Percentiles rank a stretch among this genome's conserved stretches.
Evolutionary conservation across 1,140 invertebrate species (phyloP).

Genomic region (Drosophila kohkoa): DNA sequence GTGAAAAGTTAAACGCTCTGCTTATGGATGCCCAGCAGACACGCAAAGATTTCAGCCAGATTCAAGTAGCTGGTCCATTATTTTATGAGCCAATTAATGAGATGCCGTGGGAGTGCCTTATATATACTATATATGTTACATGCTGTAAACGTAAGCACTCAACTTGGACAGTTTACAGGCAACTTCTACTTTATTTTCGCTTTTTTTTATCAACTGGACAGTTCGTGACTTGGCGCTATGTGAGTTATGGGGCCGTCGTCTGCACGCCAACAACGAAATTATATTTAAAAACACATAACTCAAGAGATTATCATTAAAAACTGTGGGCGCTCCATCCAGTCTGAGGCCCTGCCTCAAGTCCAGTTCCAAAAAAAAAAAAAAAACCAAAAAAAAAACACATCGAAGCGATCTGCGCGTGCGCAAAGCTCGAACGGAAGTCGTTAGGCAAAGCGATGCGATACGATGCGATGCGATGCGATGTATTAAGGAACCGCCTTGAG

Average conservation of each 20-base stretch:
- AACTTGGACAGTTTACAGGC: slow-evolving; percentile 31
- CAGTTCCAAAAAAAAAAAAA: slow-evolving; percentile 15
- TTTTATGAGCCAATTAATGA: slow-evolving; percentile 77
- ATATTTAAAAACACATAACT: slow-evolving; percentile 85
- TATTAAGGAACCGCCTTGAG: slow-evolving; percentile 55
- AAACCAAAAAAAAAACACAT: background rate
- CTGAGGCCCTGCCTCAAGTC: slow-evolving; percentile 4
- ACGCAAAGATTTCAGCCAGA: slow-evolving; percentile 53
- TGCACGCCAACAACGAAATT: slow-evolving; percentile 83
- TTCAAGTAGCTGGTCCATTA: slow-evolving; percentile 51
- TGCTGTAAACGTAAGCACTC: slow-evolving; percentile 21
- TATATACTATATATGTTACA: slow-evolving; percentile 16
- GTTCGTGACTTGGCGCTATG: slow-evolving; percentile 82
- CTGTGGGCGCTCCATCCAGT: slow-evolving; percentile 63
- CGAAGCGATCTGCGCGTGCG: slow-evolving; percentile 66
- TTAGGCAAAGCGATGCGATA: slow-evolving; percentile 63
- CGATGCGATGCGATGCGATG: slow-evolving; percentile 54
- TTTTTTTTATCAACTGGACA: slow-evolving; percentile 47
- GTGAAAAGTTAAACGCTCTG: slow-evolving; percentile 76
- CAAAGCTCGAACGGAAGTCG: slow-evolving; percentile 81
- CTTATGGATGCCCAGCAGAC: slow-evolving; percentile 61
- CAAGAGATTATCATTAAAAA: slow-evolving; percentile 84
- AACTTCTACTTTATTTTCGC: background rate
- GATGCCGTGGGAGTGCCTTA: slow-evolving; percentile 69
- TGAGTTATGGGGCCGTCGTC: slow-evolving; percentile 76